A percentile compares a stretch with the other conserved stretches of the same genome.
These are phyloP conservation scores for Timema cristinae DNA, from an alignment of 2,888 invertebrate species.

Conservation along the genomic window DNA sequence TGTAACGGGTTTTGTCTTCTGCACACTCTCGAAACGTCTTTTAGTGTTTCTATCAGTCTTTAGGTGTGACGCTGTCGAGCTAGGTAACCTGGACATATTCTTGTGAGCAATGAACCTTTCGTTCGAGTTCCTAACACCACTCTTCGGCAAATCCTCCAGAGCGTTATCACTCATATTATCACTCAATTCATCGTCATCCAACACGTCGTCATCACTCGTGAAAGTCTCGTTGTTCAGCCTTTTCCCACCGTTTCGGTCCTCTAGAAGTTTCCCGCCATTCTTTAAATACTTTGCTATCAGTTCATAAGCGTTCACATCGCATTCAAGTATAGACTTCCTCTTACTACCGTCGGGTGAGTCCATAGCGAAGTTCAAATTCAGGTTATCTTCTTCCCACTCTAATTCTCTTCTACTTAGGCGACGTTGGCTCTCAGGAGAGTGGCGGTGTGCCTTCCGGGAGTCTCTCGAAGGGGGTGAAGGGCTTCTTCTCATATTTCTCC, in stretches of 20 bases:
- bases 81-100: too few species aligned
- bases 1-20: too few species aligned
- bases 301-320: slow-evolving; percentile 81
- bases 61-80: too few species aligned
- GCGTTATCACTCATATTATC: slow-evolving; percentile 46
- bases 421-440: slow-evolving; percentile 25
- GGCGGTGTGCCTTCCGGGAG: not conserved
- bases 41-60: too few species aligned
- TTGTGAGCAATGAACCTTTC: too few species aligned
- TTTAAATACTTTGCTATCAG: slow-evolving; percentile 56
- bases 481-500: slow-evolving; percentile 17
- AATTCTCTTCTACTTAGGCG: slow-evolving; percentile 44
- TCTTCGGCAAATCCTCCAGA: slow-evolving; percentile 33
- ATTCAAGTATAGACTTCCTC: slow-evolving; percentile 69
- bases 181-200: slow-evolving; percentile 53
- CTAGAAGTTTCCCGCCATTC: slow-evolving; percentile 24
- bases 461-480: slow-evolving; percentile 21
- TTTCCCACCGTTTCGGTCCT: slow-evolving; percentile 38
- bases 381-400: slow-evolving; percentile 47
- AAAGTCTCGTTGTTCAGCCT: slow-evolving; percentile 42
- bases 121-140: not conserved
- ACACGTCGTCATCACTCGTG: slow-evolving; percentile 47
- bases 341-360: slow-evolving; percentile 44
- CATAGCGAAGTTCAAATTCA: slow-evolving; percentile 40
- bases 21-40: too few species aligned